Conservation (phyloP, 2,113 vertebrate genomes). For the Percopsis transmontana region DNA sequence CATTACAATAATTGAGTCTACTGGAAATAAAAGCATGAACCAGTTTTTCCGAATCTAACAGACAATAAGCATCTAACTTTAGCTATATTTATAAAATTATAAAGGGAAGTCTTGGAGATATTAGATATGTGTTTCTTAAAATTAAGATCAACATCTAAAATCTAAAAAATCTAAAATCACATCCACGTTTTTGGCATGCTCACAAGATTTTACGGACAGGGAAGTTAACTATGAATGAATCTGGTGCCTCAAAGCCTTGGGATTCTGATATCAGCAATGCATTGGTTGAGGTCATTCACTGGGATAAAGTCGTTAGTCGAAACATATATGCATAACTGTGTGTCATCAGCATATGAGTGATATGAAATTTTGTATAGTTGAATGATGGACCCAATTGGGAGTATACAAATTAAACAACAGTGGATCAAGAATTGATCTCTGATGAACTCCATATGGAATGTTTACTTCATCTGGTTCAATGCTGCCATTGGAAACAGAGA, state of each 20-base stretch:
- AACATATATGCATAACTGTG: conserved; percentile 1
- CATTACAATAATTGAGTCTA: conserved; percentile 1
- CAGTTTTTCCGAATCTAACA: background rate
- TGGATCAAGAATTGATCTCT: background rate
- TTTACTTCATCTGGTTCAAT: background rate
- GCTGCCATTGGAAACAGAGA: too few relatives aligned
- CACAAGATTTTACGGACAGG: background rate
- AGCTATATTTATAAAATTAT: conserved; percentile 5
- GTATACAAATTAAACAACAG: background rate
- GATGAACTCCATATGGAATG: background rate
- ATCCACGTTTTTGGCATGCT: background rate
- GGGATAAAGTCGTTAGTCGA: background rate
- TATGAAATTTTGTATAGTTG: background rate
- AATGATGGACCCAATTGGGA: too few relatives aligned
- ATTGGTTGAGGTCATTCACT: too few relatives aligned
- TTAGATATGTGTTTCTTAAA: background rate
- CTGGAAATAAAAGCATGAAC: too few relatives aligned
- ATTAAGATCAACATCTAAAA: background rate
- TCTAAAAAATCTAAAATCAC: too few relatives aligned
- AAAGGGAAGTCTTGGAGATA: background rate
- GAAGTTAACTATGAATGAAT: background rate
- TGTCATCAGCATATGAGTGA: too few relatives aligned
- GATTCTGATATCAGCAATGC: too few relatives aligned
- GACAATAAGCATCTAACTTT: background rate
- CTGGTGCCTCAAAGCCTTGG: background rate